phyloP scores from a whole-genome alignment of 2,113 vertebrate genomes.

The Tor tambroides region DNA sequence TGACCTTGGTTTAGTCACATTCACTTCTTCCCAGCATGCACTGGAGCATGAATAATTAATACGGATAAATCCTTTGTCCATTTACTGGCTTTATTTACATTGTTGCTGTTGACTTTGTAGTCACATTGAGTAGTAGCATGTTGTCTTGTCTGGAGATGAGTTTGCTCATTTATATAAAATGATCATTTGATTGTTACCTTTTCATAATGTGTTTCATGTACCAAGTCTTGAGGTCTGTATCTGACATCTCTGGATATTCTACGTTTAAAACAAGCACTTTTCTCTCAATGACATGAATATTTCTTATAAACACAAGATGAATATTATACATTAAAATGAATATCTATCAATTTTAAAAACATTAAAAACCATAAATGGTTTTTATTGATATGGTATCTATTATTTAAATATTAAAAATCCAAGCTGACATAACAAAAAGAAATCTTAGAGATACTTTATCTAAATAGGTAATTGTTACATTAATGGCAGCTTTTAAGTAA shows the following conservation, averaged over 20 bases:
- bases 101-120: neutral
- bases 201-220: neutral
- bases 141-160: neutral
- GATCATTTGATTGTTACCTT: neutral
- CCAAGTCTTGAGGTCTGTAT: neutral
- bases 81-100: neutral
- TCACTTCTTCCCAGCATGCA: slow-evolving; percentile 1
- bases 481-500: neutral
- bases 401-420: neutral
- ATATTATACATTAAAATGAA: neutral
- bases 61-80: neutral
- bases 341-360: neutral
- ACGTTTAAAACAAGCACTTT: neutral
- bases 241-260: neutral
- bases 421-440: neutral
- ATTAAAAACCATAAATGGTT: neutral
- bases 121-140: neutral
- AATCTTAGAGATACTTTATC: neutral
- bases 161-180: neutral
- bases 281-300: neutral
- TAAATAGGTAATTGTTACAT: neutral
- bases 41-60: neutral
- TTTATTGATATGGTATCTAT: neutral
- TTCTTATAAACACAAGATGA: neutral
- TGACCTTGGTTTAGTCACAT: neutral